Base-by-base conservation (phyloP, 1,140 invertebrate species). In the Drosophila rufa region DNA sequence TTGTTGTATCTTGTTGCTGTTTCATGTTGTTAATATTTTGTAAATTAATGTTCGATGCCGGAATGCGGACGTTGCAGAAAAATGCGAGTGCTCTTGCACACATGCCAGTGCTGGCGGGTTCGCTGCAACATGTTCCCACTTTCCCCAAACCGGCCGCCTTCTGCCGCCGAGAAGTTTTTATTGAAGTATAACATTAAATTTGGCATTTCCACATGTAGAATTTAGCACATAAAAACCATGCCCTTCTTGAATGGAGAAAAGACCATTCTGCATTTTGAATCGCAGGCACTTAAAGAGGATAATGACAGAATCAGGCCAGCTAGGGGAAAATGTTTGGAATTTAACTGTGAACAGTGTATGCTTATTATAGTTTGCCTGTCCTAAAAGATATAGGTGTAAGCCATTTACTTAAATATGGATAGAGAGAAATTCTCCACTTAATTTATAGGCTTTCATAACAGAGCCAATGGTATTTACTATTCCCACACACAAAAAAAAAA, bases 141-240 rank as follows among this genome's bases (percentile, higher is more conserved):
- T 22, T 55, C 19, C 27, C 61, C 66, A 66, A 43, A 57, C 46
- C 64, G 70, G 50, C 73, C 67, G 67, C 47, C 58, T 57, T 76
- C 48, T 77, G 75, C 76, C 75, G 19, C 48, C 56, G 64, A 62
- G 64, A 65, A 82, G 75, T 87, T 87, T 87, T 87, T 87, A 87
- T 86, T 87, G 83, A 87, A 87, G 83, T 86, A 82, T 80, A 87
- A 80, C 83, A 86, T 86, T 80, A 87, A 82, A 80, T 86, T 86
- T 86, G 83, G 83, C 83, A 79, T 86, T 77, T 82, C 50, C 77
- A 68, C 59, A 64, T 80, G 71, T 58, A 64, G 45, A 78, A 45
- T 76, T 75, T 59, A 50, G 55, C 68, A 46, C 73, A 84, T 84
- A 77, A 84, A 79, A 80, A 27, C 27, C 11, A 17, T 50, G 55